These are phyloP conservation scores for Papilio helenus DNA, from an alignment of 1,140 invertebrate genomes.

Conservation along the genomic window DNA sequence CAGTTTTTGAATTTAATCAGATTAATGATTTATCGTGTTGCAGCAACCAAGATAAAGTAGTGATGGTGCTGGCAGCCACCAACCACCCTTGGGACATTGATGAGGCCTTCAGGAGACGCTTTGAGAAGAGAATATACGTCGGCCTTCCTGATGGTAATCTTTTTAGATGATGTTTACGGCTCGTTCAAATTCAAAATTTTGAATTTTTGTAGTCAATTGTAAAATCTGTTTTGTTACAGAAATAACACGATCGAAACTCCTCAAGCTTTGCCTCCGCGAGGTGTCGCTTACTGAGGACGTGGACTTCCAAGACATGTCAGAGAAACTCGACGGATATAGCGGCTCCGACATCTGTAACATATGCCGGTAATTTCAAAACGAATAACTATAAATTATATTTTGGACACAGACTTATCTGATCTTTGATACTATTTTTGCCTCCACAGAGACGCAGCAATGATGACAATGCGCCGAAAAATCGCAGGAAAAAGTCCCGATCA, in stretches of 20 bases:
- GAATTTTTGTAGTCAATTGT: too few species aligned
- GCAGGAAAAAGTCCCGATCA: conserved; percentile 96
- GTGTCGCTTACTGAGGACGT: conserved; percentile 92
- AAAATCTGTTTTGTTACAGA: conserved; percentile 63
- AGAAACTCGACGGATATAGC: conserved; percentile 95
- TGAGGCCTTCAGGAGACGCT: conserved; percentile 96
- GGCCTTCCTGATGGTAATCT: conserved; percentile 93
- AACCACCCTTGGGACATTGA: conserved; percentile 99
- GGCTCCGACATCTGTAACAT: conserved; percentile 99
- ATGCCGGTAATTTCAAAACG: conserved; percentile 87
- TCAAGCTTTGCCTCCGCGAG: conserved; percentile 96
- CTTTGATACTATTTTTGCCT: not conserved
- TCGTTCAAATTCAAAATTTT: not conserved
- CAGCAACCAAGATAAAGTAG: conserved; percentile 87
- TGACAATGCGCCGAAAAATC: conserved; percentile 98
- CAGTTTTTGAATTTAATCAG: not conserved
- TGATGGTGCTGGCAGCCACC: conserved; percentile 99
- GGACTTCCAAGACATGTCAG: conserved; percentile 91
- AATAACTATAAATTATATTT: not conserved
- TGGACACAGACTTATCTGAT: not conserved
- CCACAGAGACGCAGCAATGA: conserved; percentile 97
- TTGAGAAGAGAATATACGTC: conserved; percentile 99
- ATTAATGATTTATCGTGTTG: conserved; percentile 55
- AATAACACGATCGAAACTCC: conserved; percentile 92
- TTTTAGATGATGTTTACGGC: not conserved